phyloP scores from a whole-genome alignment of 2,797 vertebrate species.

The Spatula versicolor region DNA sequence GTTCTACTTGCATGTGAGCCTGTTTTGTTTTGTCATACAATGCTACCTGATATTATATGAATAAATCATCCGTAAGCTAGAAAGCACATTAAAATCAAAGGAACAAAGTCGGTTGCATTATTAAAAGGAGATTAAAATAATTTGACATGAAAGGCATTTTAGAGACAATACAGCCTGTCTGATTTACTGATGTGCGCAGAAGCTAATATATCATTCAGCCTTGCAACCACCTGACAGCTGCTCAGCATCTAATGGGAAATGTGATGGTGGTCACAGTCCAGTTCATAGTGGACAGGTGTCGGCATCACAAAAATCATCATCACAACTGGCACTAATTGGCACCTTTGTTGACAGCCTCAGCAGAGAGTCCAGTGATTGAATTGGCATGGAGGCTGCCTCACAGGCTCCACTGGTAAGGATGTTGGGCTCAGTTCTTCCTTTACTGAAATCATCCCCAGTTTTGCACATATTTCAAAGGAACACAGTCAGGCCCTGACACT shows the following conservation, averaged over 20 bases:
- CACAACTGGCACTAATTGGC: constrained; percentile 25
- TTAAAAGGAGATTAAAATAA: constrained; percentile 46
- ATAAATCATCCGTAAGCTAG: constrained; percentile 46
- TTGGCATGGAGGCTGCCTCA: neutral
- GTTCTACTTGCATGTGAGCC: constrained; percentile 11
- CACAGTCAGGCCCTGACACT: neutral
- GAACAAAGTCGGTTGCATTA: constrained; percentile 30
- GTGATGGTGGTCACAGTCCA: constrained; percentile 29
- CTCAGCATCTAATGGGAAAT: constrained; percentile 36
- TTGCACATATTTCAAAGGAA: neutral
- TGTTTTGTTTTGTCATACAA: constrained; percentile 26
- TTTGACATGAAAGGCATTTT: constrained; percentile 41
- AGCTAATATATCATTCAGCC: constrained; percentile 34
- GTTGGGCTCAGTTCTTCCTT: neutral
- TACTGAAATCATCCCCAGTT: neutral
- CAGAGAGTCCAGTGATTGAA: neutral
- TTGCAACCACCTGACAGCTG: constrained; percentile 23
- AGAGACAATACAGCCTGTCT: constrained; percentile 6
- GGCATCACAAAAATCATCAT: neutral
- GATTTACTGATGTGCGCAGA: neutral
- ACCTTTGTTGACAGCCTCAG: constrained; percentile 12
- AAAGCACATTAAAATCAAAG: constrained; percentile 29
- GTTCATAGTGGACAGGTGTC: constrained; percentile 23
- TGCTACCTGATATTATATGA: constrained; percentile 7
- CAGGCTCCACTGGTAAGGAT: neutral